phyloP scores from a whole-genome alignment of 2,888 invertebrate genomes.

The Limnephilus lunatus region DNA sequence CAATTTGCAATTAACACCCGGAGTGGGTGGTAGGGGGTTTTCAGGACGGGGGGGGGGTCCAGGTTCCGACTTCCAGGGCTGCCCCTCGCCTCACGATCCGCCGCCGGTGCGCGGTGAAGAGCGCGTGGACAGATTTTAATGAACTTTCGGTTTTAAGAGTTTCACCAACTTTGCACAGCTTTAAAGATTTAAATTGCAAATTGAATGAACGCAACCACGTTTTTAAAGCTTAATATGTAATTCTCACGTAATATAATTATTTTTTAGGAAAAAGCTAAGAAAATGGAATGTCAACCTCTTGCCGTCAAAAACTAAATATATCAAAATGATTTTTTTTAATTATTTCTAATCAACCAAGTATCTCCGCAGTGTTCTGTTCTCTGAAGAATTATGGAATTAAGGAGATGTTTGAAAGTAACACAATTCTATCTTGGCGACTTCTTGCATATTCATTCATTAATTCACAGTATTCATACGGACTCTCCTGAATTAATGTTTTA shows the following conservation, averaged over 20 bases:
- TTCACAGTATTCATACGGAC: neutral
- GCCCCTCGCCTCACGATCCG: neutral
- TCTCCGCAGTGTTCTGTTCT: no score
- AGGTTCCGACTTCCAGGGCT: neutral
- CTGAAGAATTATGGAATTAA: neutral
- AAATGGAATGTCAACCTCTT: neutral
- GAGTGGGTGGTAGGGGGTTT: no score
- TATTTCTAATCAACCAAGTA: no score
- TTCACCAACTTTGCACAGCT: conserved; percentile 36
- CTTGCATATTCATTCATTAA: neutral
- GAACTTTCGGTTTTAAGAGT: conserved; percentile 42
- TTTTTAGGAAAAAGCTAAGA: neutral
- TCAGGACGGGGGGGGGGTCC: neutral
- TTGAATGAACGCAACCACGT: conserved; percentile 30
- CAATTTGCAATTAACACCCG: conserved; percentile 41
- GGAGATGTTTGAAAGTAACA: neutral
- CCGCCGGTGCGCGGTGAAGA: neutral
- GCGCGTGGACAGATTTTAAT: conserved; percentile 47
- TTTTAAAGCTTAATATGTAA: neutral
- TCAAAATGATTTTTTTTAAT: no score
- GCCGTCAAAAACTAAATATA: neutral
- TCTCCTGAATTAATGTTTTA: neutral
- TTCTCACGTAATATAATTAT: neutral
- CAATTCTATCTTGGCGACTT: neutral
- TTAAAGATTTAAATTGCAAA: conserved; percentile 45